Evolutionary conservation across 1,140 invertebrate species (phyloP).

Genomic region (Pararge aegeria): DNA sequence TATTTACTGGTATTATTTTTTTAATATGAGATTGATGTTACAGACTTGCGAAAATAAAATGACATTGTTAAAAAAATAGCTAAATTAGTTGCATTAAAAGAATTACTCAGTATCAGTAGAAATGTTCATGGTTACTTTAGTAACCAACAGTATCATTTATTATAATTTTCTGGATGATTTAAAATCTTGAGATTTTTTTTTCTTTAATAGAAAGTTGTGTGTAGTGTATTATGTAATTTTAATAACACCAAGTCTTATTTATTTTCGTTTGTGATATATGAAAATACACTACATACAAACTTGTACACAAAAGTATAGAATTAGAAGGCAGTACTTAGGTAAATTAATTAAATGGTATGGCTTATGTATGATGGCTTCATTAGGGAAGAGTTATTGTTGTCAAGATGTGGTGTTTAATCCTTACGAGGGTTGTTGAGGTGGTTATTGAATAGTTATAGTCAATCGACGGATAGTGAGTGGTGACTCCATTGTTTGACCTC

Average conservation of each 20-base stretch:
- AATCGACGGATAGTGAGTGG: conserved; percentile 31
- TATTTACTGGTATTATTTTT: conserved; percentile 11
- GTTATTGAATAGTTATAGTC: conserved; percentile 35
- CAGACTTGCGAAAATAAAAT: conserved; percentile 11
- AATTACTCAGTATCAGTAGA: conserved; percentile 5
- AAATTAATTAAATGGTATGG: conserved; percentile 46
- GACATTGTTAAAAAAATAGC: conserved; percentile 20
- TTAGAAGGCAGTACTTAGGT: conserved; percentile 49
- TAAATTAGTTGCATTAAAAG: conserved; percentile 18
- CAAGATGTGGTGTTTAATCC: conserved; percentile 18
- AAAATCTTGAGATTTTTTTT: not conserved
- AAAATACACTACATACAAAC: conserved; percentile 10
- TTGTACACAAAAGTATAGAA: conserved; percentile 18
- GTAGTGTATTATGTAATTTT: not conserved
- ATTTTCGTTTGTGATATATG: conserved; percentile 5
- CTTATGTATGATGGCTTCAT: conserved; percentile 34
- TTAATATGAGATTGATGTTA: not conserved
- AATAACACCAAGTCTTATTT: not conserved
- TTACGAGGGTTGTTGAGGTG: conserved; percentile 23
- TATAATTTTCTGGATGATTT: not conserved
- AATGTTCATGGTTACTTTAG: conserved; percentile 21
- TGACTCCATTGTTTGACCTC: conserved; percentile 23
- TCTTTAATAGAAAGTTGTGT: conserved; percentile 4
- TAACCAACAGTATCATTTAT: conserved; percentile 4
- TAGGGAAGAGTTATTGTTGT: conserved; percentile 34